Evolutionary conservation across 2,797 vertebrate genomes (phyloP).

Genomic region (Hafferia zeledoni): DNA sequence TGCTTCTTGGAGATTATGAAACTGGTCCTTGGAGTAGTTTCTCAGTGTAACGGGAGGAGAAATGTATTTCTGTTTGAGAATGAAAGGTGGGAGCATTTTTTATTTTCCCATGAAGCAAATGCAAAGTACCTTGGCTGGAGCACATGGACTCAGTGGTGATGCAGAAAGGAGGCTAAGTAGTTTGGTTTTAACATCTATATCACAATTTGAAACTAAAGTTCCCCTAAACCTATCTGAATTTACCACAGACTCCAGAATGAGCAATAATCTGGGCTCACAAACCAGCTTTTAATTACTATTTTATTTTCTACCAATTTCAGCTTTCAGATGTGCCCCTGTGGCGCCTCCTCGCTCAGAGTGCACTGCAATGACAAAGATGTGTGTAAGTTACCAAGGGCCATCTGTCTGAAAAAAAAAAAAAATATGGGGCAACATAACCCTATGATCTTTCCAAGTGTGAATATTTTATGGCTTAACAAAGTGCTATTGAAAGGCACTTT

Average conservation of each 20-base stretch:
- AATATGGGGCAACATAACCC: background rate
- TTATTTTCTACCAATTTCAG: background rate
- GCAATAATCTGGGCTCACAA: background rate
- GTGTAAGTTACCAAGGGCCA: background rate
- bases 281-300: background rate
- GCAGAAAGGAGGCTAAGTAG: background rate
- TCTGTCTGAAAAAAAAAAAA: background rate
- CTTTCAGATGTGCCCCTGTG: background rate
- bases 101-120: background rate
- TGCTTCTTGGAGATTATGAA: background rate
- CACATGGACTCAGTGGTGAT: background rate
- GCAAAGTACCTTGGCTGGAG: background rate
- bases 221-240: background rate
- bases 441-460: constrained; percentile 26
- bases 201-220: background rate
- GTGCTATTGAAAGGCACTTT: constrained; percentile 22
- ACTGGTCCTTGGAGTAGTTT: background rate
- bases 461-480: constrained; percentile 40
- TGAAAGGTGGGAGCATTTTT: background rate
- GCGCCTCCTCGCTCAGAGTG: background rate
- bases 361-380: background rate
- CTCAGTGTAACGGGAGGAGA: background rate
- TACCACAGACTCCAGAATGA: background rate
- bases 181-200: background rate
- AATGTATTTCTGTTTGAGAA: background rate